These are phyloP conservation scores for Xenopus borealis DNA, from an alignment of 2,113 vertebrate genomes.

Conservation along the genomic window DNA sequence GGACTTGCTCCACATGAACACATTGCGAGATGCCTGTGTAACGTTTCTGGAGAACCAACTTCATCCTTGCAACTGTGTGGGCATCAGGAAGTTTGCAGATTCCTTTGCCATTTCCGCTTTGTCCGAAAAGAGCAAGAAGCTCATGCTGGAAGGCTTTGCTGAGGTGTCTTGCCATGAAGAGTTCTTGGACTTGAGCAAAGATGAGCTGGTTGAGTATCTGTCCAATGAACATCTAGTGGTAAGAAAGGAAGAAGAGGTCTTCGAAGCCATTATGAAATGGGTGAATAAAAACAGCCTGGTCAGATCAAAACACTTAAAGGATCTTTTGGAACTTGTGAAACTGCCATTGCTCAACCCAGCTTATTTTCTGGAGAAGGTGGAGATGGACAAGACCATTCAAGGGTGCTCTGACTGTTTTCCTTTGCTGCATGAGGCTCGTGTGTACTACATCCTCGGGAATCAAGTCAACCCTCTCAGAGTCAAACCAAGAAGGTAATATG, in stretches of 20 bases:
- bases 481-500: slow-evolving; percentile 68
- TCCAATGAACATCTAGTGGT: slow-evolving; percentile 67
- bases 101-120: slow-evolving; percentile 59
- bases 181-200: slow-evolving; percentile 64
- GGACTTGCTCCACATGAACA: slow-evolving; percentile 62
- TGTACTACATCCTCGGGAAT: slow-evolving; percentile 65
- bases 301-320: slow-evolving; percentile 57
- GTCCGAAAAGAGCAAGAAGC: slow-evolving; percentile 62
- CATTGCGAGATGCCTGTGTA: slow-evolving; percentile 61
- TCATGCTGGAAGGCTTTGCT: slow-evolving; percentile 64
- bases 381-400: slow-evolving; percentile 66
- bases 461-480: slow-evolving; percentile 60
- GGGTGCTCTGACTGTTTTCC: slow-evolving; percentile 65
- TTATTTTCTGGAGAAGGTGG: slow-evolving; percentile 73
- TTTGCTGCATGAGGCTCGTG: slow-evolving; percentile 68
- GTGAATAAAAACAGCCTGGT: slow-evolving; percentile 56
- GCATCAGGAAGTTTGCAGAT: slow-evolving; percentile 65
- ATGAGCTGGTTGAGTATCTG: slow-evolving; percentile 63
- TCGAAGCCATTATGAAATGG: slow-evolving; percentile 74
- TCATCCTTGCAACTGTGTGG: slow-evolving; percentile 65
- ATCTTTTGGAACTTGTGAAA: slow-evolving; percentile 68
- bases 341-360: slow-evolving; percentile 70
- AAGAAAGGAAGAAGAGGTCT: slow-evolving; percentile 66
- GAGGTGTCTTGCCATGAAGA: slow-evolving; percentile 67
- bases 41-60: slow-evolving; percentile 68